A percentile compares a stretch with the other conserved stretches of the same genome.
Conservation (phyloP, 64 coral and sea anemone species). For the Actinia equina region DNA sequence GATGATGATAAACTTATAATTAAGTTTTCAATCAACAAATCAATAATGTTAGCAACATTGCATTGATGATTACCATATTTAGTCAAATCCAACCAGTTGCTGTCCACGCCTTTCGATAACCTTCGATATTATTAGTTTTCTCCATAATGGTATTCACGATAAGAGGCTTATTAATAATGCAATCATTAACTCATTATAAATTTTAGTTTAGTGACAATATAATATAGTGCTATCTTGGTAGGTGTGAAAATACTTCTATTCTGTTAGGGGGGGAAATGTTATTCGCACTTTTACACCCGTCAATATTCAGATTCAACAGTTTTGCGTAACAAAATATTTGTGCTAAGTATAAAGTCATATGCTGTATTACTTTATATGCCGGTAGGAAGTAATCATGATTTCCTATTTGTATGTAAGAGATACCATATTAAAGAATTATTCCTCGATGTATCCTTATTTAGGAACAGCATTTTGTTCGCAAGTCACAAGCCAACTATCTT, state of each 20-base stretch:
- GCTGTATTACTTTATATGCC: background rate
- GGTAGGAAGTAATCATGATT: background rate
- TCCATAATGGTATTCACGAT: background rate
- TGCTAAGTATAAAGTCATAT: background rate
- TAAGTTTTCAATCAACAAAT: background rate
- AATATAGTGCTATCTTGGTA: too few relatives aligned
- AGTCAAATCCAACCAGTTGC: background rate
- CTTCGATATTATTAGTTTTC: background rate
- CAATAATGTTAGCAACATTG: background rate
- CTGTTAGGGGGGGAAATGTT: too few relatives aligned
- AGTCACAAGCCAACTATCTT: background rate
- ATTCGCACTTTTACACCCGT: too few relatives aligned
- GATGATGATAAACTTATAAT: background rate
- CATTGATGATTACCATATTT: background rate
- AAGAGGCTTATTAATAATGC: background rate
- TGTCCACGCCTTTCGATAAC: background rate
- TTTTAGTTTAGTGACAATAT: too few relatives aligned
- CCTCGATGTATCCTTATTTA: background rate
- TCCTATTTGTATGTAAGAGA: constrained; percentile 10
- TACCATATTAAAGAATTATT: background rate
- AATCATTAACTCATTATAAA: background rate
- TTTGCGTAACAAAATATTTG: background rate
- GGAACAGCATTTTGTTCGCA: background rate
- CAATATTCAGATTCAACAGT: background rate
- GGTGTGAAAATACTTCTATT: too few relatives aligned